Percentiles rank a stretch among this genome's conserved stretches.
Evolutionary conservation across 2,113 vertebrate genomes (phyloP).

Genomic region (Hippocampus guttulatus): DNA sequence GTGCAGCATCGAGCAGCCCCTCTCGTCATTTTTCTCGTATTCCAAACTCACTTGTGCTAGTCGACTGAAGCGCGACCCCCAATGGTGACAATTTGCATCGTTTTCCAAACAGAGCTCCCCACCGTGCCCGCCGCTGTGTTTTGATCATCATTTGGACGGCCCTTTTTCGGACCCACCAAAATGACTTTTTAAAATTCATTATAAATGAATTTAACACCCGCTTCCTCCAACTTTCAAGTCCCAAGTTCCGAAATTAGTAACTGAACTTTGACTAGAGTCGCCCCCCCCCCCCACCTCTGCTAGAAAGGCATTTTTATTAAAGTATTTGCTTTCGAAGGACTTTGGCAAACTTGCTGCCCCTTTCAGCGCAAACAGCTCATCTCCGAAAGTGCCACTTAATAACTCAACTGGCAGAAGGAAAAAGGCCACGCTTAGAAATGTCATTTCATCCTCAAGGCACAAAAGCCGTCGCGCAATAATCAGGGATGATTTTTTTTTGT

Average conservation of each 20-base stretch:
- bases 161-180: too few species aligned
- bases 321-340: not conserved
- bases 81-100: too few species aligned
- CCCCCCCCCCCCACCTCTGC: not conserved
- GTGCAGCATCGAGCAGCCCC: not conserved
- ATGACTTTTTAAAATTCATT: too few species aligned
- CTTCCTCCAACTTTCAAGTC: not conserved
- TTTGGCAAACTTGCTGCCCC: constrained; percentile 25
- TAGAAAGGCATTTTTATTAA: not conserved
- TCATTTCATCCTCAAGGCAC: constrained; percentile 30
- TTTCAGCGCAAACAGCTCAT: constrained; percentile 31
- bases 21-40: not conserved
- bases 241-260: not conserved
- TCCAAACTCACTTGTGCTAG: not conserved
- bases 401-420: constrained; percentile 31
- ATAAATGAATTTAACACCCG: too few species aligned
- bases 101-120: too few species aligned
- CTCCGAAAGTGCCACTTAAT: constrained; percentile 15
- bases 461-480: constrained; percentile 29
- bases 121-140: too few species aligned
- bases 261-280: not conserved
- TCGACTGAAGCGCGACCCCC: too few species aligned
- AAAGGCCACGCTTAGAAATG: constrained; percentile 35
- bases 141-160: too few species aligned
- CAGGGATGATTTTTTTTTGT: not conserved